These are phyloP conservation scores for Bubo bubo DNA, from an alignment of 2,113 vertebrate species.

Conservation along the genomic window DNA sequence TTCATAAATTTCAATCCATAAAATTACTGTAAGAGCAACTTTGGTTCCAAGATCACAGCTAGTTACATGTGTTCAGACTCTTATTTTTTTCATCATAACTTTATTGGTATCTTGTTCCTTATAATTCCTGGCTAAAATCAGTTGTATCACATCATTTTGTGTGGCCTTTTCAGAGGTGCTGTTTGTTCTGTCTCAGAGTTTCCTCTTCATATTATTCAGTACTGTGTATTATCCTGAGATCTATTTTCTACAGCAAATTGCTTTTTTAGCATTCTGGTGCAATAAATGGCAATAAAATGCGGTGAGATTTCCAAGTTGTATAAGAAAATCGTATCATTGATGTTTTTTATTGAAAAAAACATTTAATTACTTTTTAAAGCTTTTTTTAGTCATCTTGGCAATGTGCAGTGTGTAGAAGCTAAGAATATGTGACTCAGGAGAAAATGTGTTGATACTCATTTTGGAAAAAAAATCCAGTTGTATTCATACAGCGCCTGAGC, in stretches of 20 bases:
- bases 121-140: background rate
- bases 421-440: background rate
- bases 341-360: background rate
- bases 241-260: background rate
- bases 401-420: background rate
- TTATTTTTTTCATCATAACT: background rate
- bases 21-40: background rate
- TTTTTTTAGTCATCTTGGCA: background rate
- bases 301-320: background rate
- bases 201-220: background rate
- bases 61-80: background rate
- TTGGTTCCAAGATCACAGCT: background rate
- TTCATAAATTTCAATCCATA: background rate
- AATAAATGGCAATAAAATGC: background rate
- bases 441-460: background rate
- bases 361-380: constrained; percentile 6
- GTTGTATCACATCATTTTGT: background rate
- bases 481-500: background rate
- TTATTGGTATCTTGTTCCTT: background rate
- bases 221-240: background rate
- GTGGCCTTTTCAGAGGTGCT: background rate
- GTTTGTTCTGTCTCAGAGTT: background rate
- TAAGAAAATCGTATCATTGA: background rate
- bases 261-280: background rate
- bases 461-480: background rate